phyloP scores from a whole-genome alignment of 2,888 invertebrate species.

The Philhelius pedissequus region DNA sequence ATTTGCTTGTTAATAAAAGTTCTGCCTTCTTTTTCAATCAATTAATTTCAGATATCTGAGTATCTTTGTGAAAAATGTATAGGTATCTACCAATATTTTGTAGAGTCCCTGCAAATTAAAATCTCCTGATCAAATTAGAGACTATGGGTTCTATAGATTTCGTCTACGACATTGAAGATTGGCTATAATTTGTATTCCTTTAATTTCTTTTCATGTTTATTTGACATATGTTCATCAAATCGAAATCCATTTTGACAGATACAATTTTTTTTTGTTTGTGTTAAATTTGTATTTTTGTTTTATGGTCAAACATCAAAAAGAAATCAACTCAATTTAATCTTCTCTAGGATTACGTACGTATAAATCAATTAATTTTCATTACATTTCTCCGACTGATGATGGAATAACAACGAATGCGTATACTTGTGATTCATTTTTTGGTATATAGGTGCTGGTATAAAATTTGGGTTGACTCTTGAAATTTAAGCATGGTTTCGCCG shows the following conservation, averaged over 20 bases:
- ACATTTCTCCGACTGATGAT: not conserved
- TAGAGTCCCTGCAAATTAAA: too few species aligned
- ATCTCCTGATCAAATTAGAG: too few species aligned
- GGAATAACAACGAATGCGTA: not conserved
- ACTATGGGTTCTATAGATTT: too few species aligned
- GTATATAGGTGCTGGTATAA: not conserved
- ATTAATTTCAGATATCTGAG: too few species aligned
- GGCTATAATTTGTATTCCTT: not conserved
- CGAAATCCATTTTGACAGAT: conserved; percentile 45
- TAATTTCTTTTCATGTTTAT: not conserved
- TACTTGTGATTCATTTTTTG: not conserved
- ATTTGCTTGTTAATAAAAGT: too few species aligned
- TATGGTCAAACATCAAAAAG: not conserved
- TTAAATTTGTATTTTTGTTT: not conserved
- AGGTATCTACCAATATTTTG: too few species aligned
- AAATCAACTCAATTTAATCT: conserved; percentile 27
- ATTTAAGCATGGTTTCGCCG: not conserved
- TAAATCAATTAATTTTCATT: conserved; percentile 62
- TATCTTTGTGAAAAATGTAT: too few species aligned
- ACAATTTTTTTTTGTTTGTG: not conserved
- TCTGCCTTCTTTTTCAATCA: too few species aligned
- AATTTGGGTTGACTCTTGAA: not conserved
- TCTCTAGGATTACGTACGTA: conserved; percentile 20
- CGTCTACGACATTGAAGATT: conserved; percentile 28
- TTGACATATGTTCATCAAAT: conserved; percentile 44